Conservation (phyloP, 2,888 invertebrate genomes). For the Ganaspis brasiliensis region DNA sequence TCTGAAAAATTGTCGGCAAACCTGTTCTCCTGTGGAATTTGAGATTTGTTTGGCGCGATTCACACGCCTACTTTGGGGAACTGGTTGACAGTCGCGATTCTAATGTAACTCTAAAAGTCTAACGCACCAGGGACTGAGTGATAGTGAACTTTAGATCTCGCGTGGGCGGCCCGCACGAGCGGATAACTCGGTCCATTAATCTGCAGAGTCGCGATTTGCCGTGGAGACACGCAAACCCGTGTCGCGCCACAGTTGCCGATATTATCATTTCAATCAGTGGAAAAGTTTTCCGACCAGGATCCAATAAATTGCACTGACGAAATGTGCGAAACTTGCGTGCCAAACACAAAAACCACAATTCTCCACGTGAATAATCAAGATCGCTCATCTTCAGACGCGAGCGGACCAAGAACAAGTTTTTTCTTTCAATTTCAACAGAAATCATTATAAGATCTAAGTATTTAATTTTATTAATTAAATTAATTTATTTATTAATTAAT, state of each 20-base stretch:
- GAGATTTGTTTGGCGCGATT: constrained; percentile 20
- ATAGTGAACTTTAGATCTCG: constrained; percentile 47
- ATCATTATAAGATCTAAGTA: background rate
- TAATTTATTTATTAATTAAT: no score
- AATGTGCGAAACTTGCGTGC: constrained; percentile 16
- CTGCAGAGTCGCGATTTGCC: constrained; percentile 45
- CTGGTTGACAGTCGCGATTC: constrained; percentile 2
- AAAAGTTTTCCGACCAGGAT: constrained; percentile 4
- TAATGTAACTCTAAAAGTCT: constrained; percentile 14
- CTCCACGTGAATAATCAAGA: constrained; percentile 1
- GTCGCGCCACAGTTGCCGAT: constrained; percentile 43
- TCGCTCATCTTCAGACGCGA: background rate
- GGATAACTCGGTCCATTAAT: constrained; percentile 47
- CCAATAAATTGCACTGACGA: constrained; percentile 41
- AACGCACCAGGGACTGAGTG: constrained; percentile 37
- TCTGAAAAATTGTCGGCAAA: constrained; percentile 15
- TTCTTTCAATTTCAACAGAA: background rate
- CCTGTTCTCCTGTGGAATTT: constrained; percentile 2
- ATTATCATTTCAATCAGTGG: constrained; percentile 33
- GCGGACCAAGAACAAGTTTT: background rate
- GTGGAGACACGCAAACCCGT: constrained; percentile 43
- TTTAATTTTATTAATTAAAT: background rate
- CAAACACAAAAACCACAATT: background rate
- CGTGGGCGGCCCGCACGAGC: constrained; percentile 49
- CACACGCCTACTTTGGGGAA: constrained; percentile 16